Evolutionary conservation across 2,113 vertebrate genomes (phyloP).

Genomic region (Neotoma lepida): DNA sequence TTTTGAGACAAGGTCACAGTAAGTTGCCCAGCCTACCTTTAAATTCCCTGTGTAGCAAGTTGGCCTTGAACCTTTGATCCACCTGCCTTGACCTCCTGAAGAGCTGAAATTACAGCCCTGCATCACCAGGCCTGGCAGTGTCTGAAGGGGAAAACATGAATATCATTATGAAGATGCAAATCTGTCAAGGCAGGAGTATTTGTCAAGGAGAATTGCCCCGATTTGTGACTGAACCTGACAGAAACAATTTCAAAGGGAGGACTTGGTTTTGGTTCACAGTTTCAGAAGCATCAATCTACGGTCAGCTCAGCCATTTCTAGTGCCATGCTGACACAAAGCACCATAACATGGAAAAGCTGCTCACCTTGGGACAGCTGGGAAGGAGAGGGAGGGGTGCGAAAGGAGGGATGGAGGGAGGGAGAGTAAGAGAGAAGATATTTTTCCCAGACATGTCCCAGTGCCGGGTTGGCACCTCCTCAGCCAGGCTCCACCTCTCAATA

Average conservation of each 20-base stretch:
- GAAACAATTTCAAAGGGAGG: background rate
- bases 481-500: background rate
- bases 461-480: background rate
- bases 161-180: background rate
- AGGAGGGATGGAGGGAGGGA: too few relatives aligned
- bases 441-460: background rate
- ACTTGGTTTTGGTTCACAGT: background rate
- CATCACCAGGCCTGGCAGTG: background rate
- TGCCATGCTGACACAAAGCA: background rate
- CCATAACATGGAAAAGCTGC: too few relatives aligned
- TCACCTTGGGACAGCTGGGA: accelerated
- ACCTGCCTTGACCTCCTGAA: background rate
- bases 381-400: background rate
- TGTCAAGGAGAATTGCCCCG: conserved; percentile 2
- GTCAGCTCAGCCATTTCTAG: background rate
- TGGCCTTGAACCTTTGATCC: background rate
- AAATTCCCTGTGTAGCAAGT: background rate
- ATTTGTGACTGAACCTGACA: background rate
- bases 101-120: background rate
- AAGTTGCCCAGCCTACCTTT: background rate
- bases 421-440: background rate
- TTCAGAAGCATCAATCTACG: background rate
- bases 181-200: background rate
- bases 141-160: background rate
- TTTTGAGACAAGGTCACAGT: background rate